Conservation (phyloP, 1,140 invertebrate genomes). For the Pantala flavescens region DNA sequence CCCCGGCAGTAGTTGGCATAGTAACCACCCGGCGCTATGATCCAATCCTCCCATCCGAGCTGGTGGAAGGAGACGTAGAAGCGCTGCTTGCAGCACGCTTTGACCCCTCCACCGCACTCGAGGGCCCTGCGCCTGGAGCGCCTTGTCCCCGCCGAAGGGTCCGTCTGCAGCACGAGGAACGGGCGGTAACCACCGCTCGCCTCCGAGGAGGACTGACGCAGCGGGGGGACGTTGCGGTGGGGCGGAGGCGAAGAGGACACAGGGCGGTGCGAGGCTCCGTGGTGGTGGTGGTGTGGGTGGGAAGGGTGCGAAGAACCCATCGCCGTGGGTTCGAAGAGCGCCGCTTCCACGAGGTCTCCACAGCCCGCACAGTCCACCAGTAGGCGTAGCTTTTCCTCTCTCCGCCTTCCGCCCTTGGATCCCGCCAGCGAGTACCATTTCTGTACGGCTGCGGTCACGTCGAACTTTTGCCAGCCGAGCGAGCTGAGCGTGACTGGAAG, state of each 20-base stretch:
- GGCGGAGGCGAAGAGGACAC: not conserved
- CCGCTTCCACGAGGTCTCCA: constrained; percentile 54
- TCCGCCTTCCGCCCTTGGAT: constrained; percentile 33
- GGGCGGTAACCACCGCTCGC: constrained; percentile 48
- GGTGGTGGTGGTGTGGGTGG: not conserved
- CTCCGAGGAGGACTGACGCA: not conserved
- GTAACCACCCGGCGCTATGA: constrained; percentile 76
- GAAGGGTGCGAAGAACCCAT: constrained; percentile 17
- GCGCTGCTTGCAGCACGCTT: constrained; percentile 78
- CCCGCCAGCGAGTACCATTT: constrained; percentile 46
- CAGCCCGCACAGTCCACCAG: constrained; percentile 78
- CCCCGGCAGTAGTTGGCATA: constrained; percentile 91
- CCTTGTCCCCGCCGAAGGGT: constrained; percentile 41
- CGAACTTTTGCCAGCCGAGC: constrained; percentile 77
- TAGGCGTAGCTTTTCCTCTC: constrained; percentile 54
- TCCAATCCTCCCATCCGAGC: constrained; percentile 91
- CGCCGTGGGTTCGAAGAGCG: constrained; percentile 28
- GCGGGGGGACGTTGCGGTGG: constrained; percentile 11
- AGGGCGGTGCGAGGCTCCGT: constrained; percentile 27
- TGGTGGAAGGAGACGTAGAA: constrained; percentile 85
- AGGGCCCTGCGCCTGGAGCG: constrained; percentile 66
- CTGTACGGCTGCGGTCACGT: constrained; percentile 64
- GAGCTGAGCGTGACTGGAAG: constrained; percentile 52
- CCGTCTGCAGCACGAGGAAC: constrained; percentile 73
- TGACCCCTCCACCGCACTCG: constrained; percentile 62